Base-by-base conservation (phyloP, 2,797 vertebrate species). In the Diplodus puntazzo region DNA sequence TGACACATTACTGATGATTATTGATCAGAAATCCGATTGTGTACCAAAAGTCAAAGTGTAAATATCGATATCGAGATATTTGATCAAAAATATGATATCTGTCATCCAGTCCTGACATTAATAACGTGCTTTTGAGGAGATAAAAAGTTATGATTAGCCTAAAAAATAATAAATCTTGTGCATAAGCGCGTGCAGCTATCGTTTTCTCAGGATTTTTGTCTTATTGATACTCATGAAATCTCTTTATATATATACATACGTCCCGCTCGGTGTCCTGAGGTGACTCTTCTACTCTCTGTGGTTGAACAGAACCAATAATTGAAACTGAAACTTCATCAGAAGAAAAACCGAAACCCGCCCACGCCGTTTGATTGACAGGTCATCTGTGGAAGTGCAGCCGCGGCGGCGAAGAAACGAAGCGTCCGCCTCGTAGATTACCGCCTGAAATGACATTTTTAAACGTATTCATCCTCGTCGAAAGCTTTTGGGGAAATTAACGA, bases 351-450 rank as follows among this genome's bases (percentile, higher is more conserved):
- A 46, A 39, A 58, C 55, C 79, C 59, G 12, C 82, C 84, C 72
- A 77, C 76, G 10, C 42, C 10, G 57, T 20, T 23, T 74, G 82
- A 79, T 30, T 87, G 87, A 80, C 87, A 79, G 55, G 16, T 54
- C 76, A 73, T 73, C 23, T 75, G 18, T 62, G 45, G 53, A 58
- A 60, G 75, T 27, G 53, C 66, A 60, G 25, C 62, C 43, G 48
- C 20, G n/a, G 50, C 3, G 13, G 30, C 48, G 54, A 48, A 2
- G 1, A 27, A 52, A 66, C 53, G 0, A 55, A 54, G 72, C 46
- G 18, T 11, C 8, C 4, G 7, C n/a, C 45, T 46, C 4, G 54
- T 17, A 52, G 55, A 71, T 84, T 52, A 55, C 4, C 14, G 0
- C 63, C 13, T 58, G 9, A 60, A 82, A 63, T 30, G 11, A 12